phyloP scores from a whole-genome alignment of 2,888 invertebrate genomes.

The Heliconius cydno region DNA sequence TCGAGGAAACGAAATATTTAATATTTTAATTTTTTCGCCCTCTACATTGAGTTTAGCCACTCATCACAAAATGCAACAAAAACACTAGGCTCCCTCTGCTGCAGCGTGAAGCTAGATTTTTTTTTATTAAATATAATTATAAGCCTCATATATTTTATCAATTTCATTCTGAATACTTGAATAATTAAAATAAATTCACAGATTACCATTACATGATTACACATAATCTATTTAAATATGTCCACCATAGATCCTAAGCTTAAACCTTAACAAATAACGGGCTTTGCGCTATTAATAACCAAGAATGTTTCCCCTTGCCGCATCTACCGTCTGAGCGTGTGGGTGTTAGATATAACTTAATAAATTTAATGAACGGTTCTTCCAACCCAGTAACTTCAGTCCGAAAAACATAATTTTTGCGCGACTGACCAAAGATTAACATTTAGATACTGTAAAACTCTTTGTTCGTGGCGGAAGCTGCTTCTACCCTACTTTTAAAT shows the following conservation, averaged over 20 bases:
- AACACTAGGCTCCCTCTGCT: no score
- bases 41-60: no score
- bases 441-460: constrained; percentile 78
- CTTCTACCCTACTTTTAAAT: constrained; percentile 55
- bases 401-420: constrained; percentile 84
- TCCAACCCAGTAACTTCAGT: constrained; percentile 70
- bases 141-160: neutral
- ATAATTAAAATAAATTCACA: neutral
- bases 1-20: no score
- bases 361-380: constrained; percentile 70
- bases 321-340: constrained; percentile 33
- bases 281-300: constrained; percentile 47
- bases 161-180: neutral
- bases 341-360: constrained; percentile 47
- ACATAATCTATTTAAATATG: constrained; percentile 32
- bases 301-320: constrained; percentile 42
- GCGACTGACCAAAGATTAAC: constrained; percentile 82
- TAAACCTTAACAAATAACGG: constrained; percentile 45
- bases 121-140: no score
- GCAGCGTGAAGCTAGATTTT: no score
- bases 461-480: constrained; percentile 71
- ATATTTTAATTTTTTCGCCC: no score
- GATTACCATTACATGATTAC: constrained; percentile 2
- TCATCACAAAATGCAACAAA: no score
- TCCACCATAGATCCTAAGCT: constrained; percentile 24